These are phyloP conservation scores for Aphidius ervi DNA, from an alignment of 1,140 invertebrate species.

Conservation along the genomic window DNA sequence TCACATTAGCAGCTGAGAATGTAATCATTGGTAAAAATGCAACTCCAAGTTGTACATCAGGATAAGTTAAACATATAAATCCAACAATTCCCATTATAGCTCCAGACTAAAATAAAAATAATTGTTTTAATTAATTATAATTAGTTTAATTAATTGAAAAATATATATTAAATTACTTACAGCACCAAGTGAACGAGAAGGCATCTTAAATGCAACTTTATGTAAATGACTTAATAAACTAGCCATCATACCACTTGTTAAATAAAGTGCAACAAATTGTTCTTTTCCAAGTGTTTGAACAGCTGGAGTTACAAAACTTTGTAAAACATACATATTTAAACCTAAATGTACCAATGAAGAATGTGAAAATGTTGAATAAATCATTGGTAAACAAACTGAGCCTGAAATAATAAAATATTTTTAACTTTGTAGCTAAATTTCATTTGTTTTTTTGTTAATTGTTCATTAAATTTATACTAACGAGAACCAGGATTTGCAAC, in stretches of 20 bases:
- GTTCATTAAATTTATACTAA: slow-evolving; percentile 45
- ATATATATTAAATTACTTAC: slow-evolving; percentile 60
- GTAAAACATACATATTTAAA: slow-evolving; percentile 94
- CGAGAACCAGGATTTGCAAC: slow-evolving; percentile 73
- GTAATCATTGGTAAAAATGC: slow-evolving; percentile 84
- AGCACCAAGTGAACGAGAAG: slow-evolving; percentile 81
- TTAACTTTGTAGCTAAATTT: background rate
- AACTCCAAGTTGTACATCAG: slow-evolving; percentile 80
- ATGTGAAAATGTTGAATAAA: slow-evolving; percentile 92
- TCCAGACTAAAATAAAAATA: slow-evolving; percentile 69
- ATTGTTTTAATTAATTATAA: slow-evolving; percentile 19
- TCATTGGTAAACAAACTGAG: slow-evolving; percentile 78
- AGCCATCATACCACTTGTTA: slow-evolving; percentile 82
- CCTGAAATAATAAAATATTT: slow-evolving; percentile 52
- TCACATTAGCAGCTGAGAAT: slow-evolving; percentile 79
- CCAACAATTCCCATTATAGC: slow-evolving; percentile 87
- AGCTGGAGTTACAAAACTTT: slow-evolving; percentile 71
- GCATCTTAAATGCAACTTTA: slow-evolving; percentile 65
- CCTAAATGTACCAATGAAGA: slow-evolving; percentile 79
- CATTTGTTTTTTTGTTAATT: slow-evolving; percentile 1
- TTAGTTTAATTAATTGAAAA: background rate
- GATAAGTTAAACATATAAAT: slow-evolving; percentile 81
- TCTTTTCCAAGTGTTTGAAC: slow-evolving; percentile 82
- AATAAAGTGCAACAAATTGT: slow-evolving; percentile 88
- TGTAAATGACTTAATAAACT: slow-evolving; percentile 80